Percentiles rank a stretch among this genome's conserved stretches.
These are phyloP conservation scores for Setipinna tenuifilis DNA, from an alignment of 2,797 vertebrate genomes.

Conservation along the genomic window DNA sequence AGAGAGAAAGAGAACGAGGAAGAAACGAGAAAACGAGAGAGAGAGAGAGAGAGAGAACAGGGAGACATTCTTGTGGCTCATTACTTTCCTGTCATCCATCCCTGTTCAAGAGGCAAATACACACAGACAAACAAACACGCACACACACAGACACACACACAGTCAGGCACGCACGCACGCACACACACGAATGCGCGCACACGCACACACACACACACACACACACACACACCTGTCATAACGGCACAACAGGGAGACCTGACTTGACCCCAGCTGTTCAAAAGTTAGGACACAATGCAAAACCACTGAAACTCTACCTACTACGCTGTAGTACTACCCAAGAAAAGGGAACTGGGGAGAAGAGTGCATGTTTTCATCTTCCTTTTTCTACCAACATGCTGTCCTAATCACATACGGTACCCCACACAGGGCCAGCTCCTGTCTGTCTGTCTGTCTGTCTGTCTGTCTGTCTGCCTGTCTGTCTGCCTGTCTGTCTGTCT, in stretches of 20 bases:
- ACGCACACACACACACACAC: not conserved
- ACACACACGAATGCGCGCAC: not conserved
- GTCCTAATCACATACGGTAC: not conserved
- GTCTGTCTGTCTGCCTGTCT: too few species aligned
- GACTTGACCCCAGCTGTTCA: not conserved
- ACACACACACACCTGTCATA: not conserved
- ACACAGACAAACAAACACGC: not conserved
- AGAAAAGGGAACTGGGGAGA: not conserved
- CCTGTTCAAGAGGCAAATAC: not conserved
- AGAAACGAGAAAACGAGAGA: not conserved
- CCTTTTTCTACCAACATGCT: not conserved
- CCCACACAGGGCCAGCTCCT: not conserved
- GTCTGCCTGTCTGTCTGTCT: too few species aligned
- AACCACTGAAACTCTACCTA: not conserved
- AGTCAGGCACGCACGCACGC: not conserved
- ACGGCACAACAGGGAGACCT: not conserved
- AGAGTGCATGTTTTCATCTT: not conserved
- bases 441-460: slow-evolving; percentile 5
- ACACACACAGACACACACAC: not conserved
- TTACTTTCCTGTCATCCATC: not conserved
- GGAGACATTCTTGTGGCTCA: not conserved
- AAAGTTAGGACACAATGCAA: not conserved
- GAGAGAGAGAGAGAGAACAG: not conserved
- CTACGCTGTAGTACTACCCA: not conserved
- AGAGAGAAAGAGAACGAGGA: not conserved